Evolutionary conservation across 2,888 invertebrate species (phyloP), one percentile per base, ranked within the genome.

Genomic region (Drosophila dives): DNA sequence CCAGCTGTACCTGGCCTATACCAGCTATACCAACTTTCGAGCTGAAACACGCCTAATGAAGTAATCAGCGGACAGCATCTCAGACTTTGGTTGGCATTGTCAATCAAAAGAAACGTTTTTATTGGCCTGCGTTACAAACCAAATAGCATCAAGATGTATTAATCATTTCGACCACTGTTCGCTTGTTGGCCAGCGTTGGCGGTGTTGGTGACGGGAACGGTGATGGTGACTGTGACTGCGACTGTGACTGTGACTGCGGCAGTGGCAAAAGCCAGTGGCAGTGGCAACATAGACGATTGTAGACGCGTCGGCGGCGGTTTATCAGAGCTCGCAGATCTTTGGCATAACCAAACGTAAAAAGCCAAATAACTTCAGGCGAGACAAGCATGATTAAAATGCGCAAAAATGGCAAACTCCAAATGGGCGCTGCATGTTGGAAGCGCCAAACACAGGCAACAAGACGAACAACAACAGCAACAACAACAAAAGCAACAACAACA

Each of bases 81-180:
- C 69, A 69, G 72, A 62, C 72, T 69, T 67, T 73, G 81, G 49
- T 75, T 81, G 86, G 70, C 83, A 89, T 89, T 86, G 90, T 85
- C 85, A 85, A 85, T 86, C 89, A 85, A 89, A 89, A 70, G 75
- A 66, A 87, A 77, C 86, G 86, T 89, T 89, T 88, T 88, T 88
- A 83, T 86, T 83, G 86, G 78, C 61, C 74, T 71, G 81, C 61
- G 75, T 80, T 90, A 88, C 89, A 86, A 88, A 81, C 72, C 80
- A 90, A 87, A 90, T 87, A 80, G 86, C 86, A 90, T 90, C 90
- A 83, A 86, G 89, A 90, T 87, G 86, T 87, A 87, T 87, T 90
- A 90, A 87, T 87, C 90, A 87, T 87, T 89, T 86, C 49, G 67
- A 75, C 76, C 77, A 80, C 63, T 80, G 76, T 71, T 67, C 45